Base-by-base conservation (phyloP, 2,888 invertebrate species). In the Brenthis ino region DNA sequence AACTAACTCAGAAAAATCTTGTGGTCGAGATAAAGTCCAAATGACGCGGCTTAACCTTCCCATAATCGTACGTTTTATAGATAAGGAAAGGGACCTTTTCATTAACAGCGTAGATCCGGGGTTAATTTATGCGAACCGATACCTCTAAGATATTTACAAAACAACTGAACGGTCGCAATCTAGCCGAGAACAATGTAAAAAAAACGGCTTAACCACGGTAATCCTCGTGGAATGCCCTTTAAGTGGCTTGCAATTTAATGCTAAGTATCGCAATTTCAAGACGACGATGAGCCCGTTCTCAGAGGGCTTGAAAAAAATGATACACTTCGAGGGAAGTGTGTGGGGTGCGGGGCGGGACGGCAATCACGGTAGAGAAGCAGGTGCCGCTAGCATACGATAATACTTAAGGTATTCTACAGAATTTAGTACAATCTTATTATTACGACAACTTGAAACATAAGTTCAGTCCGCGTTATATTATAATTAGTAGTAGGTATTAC, bases 61-160 rank as follows among this genome's bases (percentile, higher is more conserved):
- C 78, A 87, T 87, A 86, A 87, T 83, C 88, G 86, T 91, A 86
- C 86, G 82, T 91, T 86, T 88, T 81, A 77, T 77, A 87, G 91
- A 91, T 89, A 90, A 86, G 83, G 83, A 85, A 87, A 88, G 84
- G 86, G 86, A 84, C 87, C 79, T 83, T 82, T 86, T 91, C 89
- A 89, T 93, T 92, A 91, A 85, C 85, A 89, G 79, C 86, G 77
- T 80, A 83, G 85, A 87, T 87, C 80, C 83, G 80, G 80, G 83
- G 77, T 76, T 84, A 87, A 84, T 90, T 91, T 91, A 89, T 82
- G 82, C 80, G 81, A 81, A 80, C 87, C 89, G 85, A 91, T 92
- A 93, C 89, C 87, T 91, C 87, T 84, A 87, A 89, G 89, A 87
- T 90, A 88, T 91, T 91, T 89, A 89, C 88, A 87, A 89, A 90